Percentiles rank a stretch among this genome's conserved stretches.
phyloP scores from a whole-genome alignment of 2,113 vertebrate genomes.

The Oreochromis tanganicae region DNA sequence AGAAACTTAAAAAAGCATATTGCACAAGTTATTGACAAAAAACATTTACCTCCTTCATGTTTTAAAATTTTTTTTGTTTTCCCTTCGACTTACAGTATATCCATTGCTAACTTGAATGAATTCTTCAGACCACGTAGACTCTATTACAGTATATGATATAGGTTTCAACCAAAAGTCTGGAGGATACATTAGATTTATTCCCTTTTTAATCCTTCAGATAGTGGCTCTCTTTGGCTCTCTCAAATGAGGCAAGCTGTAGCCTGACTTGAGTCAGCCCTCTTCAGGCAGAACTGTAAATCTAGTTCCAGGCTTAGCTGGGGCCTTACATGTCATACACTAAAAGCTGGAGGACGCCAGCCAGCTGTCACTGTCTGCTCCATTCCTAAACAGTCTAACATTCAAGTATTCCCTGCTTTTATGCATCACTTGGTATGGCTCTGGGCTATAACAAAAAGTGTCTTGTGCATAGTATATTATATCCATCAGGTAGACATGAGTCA shows the following conservation, averaged over 20 bases:
- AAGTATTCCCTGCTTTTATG: constrained; percentile 12
- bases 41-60: background rate
- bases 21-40: background rate
- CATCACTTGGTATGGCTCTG: background rate
- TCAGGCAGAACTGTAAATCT: constrained; percentile 37
- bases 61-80: background rate
- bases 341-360: constrained; percentile 24
- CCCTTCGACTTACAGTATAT: background rate
- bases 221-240: background rate
- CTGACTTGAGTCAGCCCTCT: constrained; percentile 3
- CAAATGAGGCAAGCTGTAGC: constrained; percentile 29
- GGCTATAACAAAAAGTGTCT: constrained; percentile 6
- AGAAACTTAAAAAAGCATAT: background rate
- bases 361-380: constrained; percentile 44
- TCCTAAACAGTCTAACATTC: constrained; percentile 13
- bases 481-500: background rate
- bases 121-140: background rate
- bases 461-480: background rate
- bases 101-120: background rate
- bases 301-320: constrained; percentile 28
- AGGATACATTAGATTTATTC: background rate
- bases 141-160: background rate
- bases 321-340: constrained; percentile 42
- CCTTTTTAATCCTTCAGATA: background rate
- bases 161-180: background rate